Evolutionary conservation across 2,888 invertebrate genomes (phyloP).

Genomic region (Gastracanthus pulcherrimus): DNA sequence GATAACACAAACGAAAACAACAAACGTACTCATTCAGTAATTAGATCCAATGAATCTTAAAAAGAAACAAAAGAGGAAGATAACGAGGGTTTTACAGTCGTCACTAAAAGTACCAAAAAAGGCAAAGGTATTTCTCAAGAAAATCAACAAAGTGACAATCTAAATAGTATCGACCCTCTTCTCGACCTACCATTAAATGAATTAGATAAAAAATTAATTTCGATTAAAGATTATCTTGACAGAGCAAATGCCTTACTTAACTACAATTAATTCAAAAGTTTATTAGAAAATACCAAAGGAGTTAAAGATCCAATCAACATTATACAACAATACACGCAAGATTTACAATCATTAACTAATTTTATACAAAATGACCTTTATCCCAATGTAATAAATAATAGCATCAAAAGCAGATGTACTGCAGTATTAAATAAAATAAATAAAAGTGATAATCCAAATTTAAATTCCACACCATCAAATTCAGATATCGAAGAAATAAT

Average conservation of each 20-base stretch:
- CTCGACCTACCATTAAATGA: too few species aligned
- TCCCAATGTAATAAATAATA: background rate
- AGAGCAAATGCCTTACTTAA: background rate
- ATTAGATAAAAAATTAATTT: background rate
- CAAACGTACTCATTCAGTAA: background rate
- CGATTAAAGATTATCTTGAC: constrained; percentile 3
- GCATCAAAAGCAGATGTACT: constrained; percentile 44
- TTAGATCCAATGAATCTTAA: background rate
- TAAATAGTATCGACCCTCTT: background rate
- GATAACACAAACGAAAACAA: background rate
- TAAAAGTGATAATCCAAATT: too few species aligned
- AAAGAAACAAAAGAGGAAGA: background rate
- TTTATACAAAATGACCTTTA: constrained; percentile 12
- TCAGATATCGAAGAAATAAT: background rate
- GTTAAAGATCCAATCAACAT: constrained; percentile 1
- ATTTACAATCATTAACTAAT: background rate
- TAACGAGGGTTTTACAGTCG: background rate
- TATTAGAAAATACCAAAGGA: constrained; percentile 20
- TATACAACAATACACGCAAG: constrained; percentile 16
- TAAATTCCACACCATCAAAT: too few species aligned
- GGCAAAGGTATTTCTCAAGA: too few species aligned
- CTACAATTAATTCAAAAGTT: constrained; percentile 20
- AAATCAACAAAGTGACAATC: background rate
- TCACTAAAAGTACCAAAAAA: background rate
- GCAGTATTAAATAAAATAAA: constrained; percentile 37